Evolutionary conservation across 2,113 vertebrate genomes (phyloP).

Genomic region (Indri indri): DNA sequence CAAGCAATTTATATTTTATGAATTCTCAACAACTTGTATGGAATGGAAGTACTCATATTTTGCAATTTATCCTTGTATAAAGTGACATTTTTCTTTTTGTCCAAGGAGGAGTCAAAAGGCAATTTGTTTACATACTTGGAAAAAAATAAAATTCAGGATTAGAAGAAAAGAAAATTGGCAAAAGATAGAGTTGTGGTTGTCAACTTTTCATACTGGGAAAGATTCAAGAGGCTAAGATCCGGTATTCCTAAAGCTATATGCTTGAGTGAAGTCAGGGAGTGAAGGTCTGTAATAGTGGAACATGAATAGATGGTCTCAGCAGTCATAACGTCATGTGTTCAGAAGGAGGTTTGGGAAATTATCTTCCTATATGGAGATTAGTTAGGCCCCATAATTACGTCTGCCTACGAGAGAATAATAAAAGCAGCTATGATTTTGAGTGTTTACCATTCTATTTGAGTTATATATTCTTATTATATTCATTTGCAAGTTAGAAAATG

Average conservation of each 20-base stretch:
- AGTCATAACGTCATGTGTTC: neutral
- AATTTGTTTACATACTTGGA: neutral
- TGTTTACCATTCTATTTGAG: neutral
- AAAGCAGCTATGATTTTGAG: neutral
- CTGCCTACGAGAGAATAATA: neutral
- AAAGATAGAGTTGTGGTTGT: neutral
- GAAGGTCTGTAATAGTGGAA: neutral
- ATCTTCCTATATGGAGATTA: neutral
- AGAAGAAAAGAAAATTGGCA: neutral
- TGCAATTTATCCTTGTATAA: neutral
- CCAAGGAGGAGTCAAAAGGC: neutral
- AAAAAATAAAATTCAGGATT: neutral
- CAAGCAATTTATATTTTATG: neutral
- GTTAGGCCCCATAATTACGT: neutral
- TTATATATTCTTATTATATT: neutral
- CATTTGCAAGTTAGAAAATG: neutral
- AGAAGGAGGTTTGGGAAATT: neutral
- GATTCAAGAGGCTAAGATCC: neutral
- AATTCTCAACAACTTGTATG: neutral
- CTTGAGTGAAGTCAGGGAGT: neutral
- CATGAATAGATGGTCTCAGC: neutral
- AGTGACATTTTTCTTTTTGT: neutral
- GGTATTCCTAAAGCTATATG: neutral
- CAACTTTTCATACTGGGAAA: neutral
- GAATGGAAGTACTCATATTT: neutral